These are phyloP conservation scores for Pimephales promelas DNA, from an alignment of 2,113 vertebrate genomes.

Conservation along the genomic window DNA sequence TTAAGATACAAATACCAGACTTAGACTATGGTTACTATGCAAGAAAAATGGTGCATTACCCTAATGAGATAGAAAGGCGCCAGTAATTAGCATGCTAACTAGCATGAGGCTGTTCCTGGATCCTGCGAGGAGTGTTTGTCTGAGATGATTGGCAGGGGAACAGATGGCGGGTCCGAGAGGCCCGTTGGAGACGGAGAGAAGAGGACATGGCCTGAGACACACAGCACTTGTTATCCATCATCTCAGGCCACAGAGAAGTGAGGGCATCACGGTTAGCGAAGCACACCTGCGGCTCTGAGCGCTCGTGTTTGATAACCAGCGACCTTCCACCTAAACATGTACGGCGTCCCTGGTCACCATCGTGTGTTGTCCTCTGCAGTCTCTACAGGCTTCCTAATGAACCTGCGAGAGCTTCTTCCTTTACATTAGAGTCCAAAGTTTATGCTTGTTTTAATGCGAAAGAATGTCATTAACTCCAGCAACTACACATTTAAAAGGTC, in stretches of 20 bases:
- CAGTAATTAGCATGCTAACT: slow-evolving; percentile 42
- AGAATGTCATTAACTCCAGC: too few species aligned
- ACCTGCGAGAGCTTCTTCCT: too few species aligned
- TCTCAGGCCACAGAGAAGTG: slow-evolving; percentile 63
- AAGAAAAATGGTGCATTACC: neutral
- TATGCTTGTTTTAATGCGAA: too few species aligned
- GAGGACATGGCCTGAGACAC: slow-evolving; percentile 47
- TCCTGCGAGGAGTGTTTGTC: slow-evolving; percentile 8
- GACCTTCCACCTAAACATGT: neutral
- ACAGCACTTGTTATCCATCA: slow-evolving; percentile 55
- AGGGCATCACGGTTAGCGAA: slow-evolving; percentile 61
- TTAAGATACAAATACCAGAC: neutral
- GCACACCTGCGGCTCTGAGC: slow-evolving; percentile 69
- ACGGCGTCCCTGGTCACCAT: neutral
- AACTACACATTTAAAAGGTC: too few species aligned
- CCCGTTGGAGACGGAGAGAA: slow-evolving; percentile 61
- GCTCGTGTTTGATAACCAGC: neutral
- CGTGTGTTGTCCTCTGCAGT: neutral
- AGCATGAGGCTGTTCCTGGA: neutral
- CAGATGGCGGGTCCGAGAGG: slow-evolving; percentile 73
- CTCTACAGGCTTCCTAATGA: neutral
- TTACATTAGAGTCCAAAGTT: too few species aligned
- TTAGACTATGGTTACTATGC: neutral
- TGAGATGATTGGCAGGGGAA: slow-evolving; percentile 72
- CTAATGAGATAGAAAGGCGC: neutral